Evolutionary conservation across 2,888 invertebrate species (phyloP).

Genomic region (Standfussiana lucernea): DNA sequence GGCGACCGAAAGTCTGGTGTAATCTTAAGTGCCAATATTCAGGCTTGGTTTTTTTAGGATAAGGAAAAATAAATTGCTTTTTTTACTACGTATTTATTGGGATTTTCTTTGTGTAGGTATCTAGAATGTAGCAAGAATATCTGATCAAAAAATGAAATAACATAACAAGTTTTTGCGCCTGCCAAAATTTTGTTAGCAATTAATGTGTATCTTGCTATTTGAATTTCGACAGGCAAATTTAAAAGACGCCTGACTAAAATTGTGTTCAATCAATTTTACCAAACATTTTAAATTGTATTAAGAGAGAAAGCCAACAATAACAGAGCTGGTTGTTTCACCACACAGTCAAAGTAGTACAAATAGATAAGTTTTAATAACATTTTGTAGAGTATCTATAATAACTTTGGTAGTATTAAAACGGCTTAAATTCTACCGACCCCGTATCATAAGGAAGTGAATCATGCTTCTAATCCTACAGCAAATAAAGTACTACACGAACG

Average conservation of each 20-base stretch:
- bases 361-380: not conserved
- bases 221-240: constrained; percentile 11
- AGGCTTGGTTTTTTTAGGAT: constrained; percentile 38
- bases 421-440: constrained; percentile 6
- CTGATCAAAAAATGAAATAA: not conserved
- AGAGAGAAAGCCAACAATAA: not conserved
- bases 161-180: constrained; percentile 31
- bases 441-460: constrained; percentile 43
- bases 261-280: not conserved
- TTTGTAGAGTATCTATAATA: not conserved
- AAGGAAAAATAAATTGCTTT: constrained; percentile 39
- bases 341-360: not conserved
- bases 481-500: constrained; percentile 39
- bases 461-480: constrained; percentile 39
- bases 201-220: constrained; percentile 2
- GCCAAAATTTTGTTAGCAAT: constrained; percentile 33
- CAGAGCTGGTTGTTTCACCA: not conserved
- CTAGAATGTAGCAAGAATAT: not conserved
- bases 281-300: not conserved
- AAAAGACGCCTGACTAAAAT: not conserved
- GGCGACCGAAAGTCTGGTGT: constrained; percentile 37
- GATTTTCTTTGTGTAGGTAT: constrained; percentile 18
- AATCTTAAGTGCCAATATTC: constrained; percentile 38
- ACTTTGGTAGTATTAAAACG: constrained; percentile 16
- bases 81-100: constrained; percentile 31